phyloP scores from a whole-genome alignment of 2,888 invertebrate genomes.

The Drosophila siamana region DNA sequence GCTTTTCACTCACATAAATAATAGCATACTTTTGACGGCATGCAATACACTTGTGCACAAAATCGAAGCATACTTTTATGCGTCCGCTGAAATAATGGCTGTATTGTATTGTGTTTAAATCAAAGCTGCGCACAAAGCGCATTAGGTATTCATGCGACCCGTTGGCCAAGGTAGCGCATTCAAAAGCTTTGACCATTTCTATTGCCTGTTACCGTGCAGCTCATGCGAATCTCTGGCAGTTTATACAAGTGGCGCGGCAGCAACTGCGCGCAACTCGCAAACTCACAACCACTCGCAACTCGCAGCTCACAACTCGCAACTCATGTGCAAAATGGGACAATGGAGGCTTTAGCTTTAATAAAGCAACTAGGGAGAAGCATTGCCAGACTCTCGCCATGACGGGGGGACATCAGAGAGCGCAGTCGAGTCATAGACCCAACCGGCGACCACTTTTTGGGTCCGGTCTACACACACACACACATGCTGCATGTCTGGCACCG shows the following conservation, averaged over 20 bases:
- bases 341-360: slow-evolving; percentile 78
- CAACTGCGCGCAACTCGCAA: slow-evolving; percentile 22
- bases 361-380: slow-evolving; percentile 64
- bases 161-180: slow-evolving; percentile 32
- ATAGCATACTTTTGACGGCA: background rate
- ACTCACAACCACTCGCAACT: slow-evolving; percentile 10
- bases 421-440: slow-evolving; percentile 19
- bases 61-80: slow-evolving; percentile 7
- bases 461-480: slow-evolving; percentile 28
- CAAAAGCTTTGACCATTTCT: slow-evolving; percentile 51
- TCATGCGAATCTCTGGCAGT: slow-evolving; percentile 59
- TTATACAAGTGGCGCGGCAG: slow-evolving; percentile 52
- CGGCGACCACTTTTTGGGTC: slow-evolving; percentile 62
- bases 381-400: slow-evolving; percentile 15
- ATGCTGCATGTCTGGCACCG: slow-evolving; percentile 30
- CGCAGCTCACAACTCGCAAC: slow-evolving; percentile 38
- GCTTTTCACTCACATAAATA: background rate
- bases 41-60: background rate
- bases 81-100: background rate
- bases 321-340: slow-evolving; percentile 75
- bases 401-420: slow-evolving; percentile 26
- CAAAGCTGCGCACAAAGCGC: background rate
- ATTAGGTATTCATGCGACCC: background rate
- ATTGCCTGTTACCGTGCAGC: slow-evolving; percentile 55
- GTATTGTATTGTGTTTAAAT: background rate